Conservation (phyloP, 2,888 invertebrate species). For the Chloroclysta siterata region DNA sequence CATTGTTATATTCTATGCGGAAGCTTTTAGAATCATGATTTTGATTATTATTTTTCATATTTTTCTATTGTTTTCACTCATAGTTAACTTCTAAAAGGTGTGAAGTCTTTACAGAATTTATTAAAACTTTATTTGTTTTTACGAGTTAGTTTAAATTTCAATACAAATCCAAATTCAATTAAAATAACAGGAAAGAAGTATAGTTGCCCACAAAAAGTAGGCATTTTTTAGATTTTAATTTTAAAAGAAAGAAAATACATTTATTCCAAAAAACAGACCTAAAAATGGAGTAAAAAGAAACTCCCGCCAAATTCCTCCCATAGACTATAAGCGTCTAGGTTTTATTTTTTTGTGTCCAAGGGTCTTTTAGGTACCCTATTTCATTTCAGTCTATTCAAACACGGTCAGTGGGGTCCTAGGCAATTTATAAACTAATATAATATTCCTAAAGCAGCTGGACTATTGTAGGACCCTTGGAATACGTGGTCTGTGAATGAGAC, state of each 20-base stretch:
- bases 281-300: no score
- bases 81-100: slow-evolving; percentile 6
- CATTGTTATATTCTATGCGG: slow-evolving; percentile 21
- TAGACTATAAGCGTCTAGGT: slow-evolving; percentile 10
- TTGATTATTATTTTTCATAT: slow-evolving; percentile 1
- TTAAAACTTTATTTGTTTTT: not conserved
- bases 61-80: slow-evolving; percentile 2
- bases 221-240: no score
- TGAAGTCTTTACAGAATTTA: not conserved
- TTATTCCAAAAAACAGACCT: no score
- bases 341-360: not conserved
- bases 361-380: slow-evolving; percentile 7
- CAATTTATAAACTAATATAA: slow-evolving; percentile 26
- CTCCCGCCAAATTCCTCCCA: no score
- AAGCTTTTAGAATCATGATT: slow-evolving; percentile 20
- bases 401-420: slow-evolving; percentile 30
- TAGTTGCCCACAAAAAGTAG: no score
- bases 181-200: no score
- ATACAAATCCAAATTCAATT: no score
- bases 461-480: slow-evolving; percentile 22
- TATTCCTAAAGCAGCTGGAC: slow-evolving; percentile 39
- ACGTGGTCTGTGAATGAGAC: slow-evolving; percentile 30
- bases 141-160: no score
- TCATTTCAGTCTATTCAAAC: slow-evolving; percentile 21
- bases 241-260: no score